phyloP scores from a whole-genome alignment of 1,140 invertebrate genomes.

The Phymastichus coffea region DNA sequence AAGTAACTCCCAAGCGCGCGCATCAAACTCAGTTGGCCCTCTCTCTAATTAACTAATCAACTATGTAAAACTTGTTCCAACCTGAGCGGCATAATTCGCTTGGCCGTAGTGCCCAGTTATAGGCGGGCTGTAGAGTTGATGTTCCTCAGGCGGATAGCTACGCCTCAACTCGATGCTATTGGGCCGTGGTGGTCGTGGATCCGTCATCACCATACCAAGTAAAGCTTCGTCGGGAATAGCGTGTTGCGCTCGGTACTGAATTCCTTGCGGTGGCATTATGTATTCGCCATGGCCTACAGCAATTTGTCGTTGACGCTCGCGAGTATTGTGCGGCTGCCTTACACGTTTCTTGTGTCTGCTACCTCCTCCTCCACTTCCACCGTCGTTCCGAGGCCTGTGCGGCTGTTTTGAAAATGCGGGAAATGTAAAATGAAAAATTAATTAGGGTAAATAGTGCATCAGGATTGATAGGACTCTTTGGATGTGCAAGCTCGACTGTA shows the following conservation, averaged over 20 bases:
- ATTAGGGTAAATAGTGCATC: too few relatives aligned
- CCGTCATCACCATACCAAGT: slow-evolving; percentile 54
- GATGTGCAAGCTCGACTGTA: slow-evolving; percentile 18
- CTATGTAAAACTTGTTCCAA: not conserved
- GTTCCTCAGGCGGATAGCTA: slow-evolving; percentile 65
- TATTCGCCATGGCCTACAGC: slow-evolving; percentile 84
- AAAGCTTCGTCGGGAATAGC: slow-evolving; percentile 52
- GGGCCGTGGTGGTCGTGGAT: slow-evolving; percentile 66
- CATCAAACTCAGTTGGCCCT: too few relatives aligned
- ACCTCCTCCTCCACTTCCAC: slow-evolving; percentile 56
- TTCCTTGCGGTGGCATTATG: slow-evolving; percentile 67
- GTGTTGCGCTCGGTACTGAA: slow-evolving; percentile 51
- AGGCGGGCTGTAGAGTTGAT: slow-evolving; percentile 56
- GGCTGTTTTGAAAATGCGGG: slow-evolving; percentile 49
- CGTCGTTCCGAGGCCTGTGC: slow-evolving; percentile 62
- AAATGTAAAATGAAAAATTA: not conserved
- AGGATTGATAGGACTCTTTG: too few relatives aligned
- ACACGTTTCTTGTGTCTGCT: slow-evolving; percentile 78
- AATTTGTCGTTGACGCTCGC: slow-evolving; percentile 79
- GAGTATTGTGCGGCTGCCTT: slow-evolving; percentile 81
- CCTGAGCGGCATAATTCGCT: slow-evolving; percentile 15
- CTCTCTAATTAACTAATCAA: not conserved
- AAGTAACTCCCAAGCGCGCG: too few relatives aligned
- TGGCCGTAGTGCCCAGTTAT: slow-evolving; percentile 51
- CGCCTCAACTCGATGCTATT: slow-evolving; percentile 75